A percentile compares a stretch with the other conserved stretches of the same genome.
These are phyloP conservation scores for Seriola quinqueradiata DNA, from an alignment of 2,113 vertebrate species.

Conservation along the genomic window DNA sequence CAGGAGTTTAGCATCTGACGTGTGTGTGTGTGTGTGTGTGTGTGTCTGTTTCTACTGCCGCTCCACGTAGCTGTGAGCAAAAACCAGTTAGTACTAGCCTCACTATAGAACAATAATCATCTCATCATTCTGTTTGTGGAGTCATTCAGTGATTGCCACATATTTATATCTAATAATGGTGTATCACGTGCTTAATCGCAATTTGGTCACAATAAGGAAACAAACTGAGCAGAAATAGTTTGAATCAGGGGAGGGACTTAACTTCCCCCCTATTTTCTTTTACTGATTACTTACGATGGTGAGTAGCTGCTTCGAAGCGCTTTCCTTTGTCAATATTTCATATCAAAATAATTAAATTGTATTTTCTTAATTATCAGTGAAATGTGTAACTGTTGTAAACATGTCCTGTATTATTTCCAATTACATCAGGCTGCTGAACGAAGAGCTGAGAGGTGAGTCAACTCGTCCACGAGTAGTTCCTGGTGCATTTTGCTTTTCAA, in stretches of 20 bases:
- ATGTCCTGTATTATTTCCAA: not conserved
- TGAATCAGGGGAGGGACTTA: not conserved
- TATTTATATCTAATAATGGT: not conserved
- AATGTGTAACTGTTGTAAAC: not conserved
- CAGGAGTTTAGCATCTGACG: too few relatives aligned
- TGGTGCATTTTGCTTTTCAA: not conserved
- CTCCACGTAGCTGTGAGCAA: too few relatives aligned
- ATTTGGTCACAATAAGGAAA: too few relatives aligned
- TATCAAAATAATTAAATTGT: too few relatives aligned
- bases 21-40: too few relatives aligned
- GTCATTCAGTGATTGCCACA: too few relatives aligned
- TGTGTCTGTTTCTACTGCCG: too few relatives aligned
- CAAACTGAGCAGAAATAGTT: too few relatives aligned
- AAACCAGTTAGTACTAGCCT: too few relatives aligned
- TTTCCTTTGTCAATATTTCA: not conserved
- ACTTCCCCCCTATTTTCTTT: not conserved
- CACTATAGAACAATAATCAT: too few relatives aligned
- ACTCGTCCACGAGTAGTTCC: not conserved
- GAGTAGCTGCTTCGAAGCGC: not conserved
- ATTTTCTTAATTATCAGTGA: too few relatives aligned
- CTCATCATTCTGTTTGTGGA: too few relatives aligned
- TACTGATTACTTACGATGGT: constrained; percentile 6
- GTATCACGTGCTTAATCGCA: not conserved
- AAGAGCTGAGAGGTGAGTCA: constrained; percentile 1
- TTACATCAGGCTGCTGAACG: not conserved